These are phyloP conservation scores for Drosophila setifemur DNA, from an alignment of 1,140 invertebrate species.

Conservation along the genomic window DNA sequence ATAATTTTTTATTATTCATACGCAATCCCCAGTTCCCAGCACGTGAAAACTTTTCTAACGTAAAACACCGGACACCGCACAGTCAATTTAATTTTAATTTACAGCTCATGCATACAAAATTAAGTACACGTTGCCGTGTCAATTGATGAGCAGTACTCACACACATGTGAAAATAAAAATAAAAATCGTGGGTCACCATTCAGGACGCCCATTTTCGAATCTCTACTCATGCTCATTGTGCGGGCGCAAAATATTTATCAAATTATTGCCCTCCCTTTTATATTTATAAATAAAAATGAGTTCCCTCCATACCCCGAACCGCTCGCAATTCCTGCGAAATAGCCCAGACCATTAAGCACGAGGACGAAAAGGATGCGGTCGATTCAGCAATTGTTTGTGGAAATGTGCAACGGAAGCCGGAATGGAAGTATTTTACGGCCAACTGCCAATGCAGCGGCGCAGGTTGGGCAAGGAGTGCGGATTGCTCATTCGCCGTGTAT, in stretches of 20 bases:
- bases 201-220: background rate
- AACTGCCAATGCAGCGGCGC: slow-evolving; percentile 33
- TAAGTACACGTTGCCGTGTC: slow-evolving; percentile 51
- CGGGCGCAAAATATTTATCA: slow-evolving; percentile 58
- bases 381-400: slow-evolving; percentile 50
- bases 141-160: slow-evolving; percentile 56
- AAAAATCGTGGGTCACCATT: slow-evolving; percentile 23
- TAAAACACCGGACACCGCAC: slow-evolving; percentile 45
- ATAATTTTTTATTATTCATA: slow-evolving; percentile 67
- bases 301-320: slow-evolving; percentile 13
- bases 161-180: slow-evolving; percentile 19
- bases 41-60: slow-evolving; percentile 46
- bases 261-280: no score
- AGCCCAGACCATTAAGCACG: slow-evolving; percentile 62
- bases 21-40: slow-evolving; percentile 40
- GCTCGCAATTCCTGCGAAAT: slow-evolving; percentile 13
- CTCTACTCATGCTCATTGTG: slow-evolving; percentile 22
- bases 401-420: slow-evolving; percentile 46
- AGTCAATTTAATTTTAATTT: slow-evolving; percentile 77
- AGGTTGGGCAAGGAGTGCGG: background rate
- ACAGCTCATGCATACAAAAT: slow-evolving; percentile 73
- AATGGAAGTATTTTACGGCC: slow-evolving; percentile 48
- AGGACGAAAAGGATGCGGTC: slow-evolving; percentile 47
- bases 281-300: slow-evolving; percentile 61
- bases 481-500: background rate